A percentile compares a stretch with the other conserved stretches of the same genome.
Conservation (phyloP, 2,113 vertebrate species). For the Epinephelus moara region DNA sequence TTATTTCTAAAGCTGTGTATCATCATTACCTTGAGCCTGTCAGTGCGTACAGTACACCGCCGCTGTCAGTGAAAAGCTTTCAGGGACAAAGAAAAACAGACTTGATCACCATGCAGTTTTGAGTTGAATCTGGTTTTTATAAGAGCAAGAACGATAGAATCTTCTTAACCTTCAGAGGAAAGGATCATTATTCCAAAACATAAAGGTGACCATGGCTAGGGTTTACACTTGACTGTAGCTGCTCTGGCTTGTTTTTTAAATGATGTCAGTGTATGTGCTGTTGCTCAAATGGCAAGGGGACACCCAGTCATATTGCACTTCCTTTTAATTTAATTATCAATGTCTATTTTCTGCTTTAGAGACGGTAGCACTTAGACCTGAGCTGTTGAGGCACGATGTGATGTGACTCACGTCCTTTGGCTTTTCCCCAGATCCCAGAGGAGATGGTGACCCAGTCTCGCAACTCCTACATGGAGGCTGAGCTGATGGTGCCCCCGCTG, state of each 20-base stretch:
- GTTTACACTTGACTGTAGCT: background rate
- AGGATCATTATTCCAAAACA: conserved; percentile 2
- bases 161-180: conserved; percentile 6
- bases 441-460: conserved; percentile 94
- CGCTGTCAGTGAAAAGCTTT: conserved; percentile 11
- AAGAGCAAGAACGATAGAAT: background rate
- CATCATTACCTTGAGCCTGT: conserved; percentile 34
- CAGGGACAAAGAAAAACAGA: conserved; percentile 2
- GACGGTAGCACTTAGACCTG: background rate
- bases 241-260: background rate
- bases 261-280: background rate
- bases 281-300: background rate
- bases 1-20: conserved; percentile 35
- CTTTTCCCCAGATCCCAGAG: conserved; percentile 88
- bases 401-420: background rate
- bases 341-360: conserved; percentile 11
- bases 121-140: conserved; percentile 8
- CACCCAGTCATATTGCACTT: background rate
- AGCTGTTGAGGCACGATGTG: background rate
- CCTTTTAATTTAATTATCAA: background rate
- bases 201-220: background rate
- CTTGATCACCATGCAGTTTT: conserved; percentile 10
- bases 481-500: conserved; percentile 89
- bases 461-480: conserved; percentile 92
- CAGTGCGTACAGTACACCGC: background rate